phyloP scores from a whole-genome alignment of 2,797 vertebrate genomes.

The Mormyrus hasselquistii region DNA sequence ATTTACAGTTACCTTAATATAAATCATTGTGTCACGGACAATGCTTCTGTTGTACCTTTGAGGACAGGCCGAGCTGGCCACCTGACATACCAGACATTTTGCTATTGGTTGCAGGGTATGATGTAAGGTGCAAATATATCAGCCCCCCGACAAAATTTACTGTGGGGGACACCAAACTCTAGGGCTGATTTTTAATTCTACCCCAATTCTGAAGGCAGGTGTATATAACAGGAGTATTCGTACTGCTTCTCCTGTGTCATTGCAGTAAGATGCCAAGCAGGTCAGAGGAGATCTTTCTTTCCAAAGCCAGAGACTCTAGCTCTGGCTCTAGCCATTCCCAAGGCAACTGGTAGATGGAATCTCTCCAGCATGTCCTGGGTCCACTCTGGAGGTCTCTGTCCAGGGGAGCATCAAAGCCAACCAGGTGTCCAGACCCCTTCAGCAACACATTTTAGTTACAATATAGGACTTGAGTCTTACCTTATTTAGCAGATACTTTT shows the following conservation, averaged over 20 bases:
- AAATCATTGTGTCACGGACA: background rate
- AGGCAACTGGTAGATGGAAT: background rate
- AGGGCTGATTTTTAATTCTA: background rate
- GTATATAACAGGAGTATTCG: background rate
- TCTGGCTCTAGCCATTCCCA: background rate
- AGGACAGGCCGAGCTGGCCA: background rate
- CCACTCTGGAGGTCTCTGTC: background rate
- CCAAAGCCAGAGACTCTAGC: background rate
- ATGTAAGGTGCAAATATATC: background rate
- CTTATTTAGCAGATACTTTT: background rate
- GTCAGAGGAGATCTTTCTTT: background rate
- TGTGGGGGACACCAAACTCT: background rate
- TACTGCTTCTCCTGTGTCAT: background rate
- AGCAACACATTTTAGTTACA: background rate
- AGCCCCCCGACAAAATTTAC: background rate
- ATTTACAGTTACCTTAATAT: slow-evolving; percentile 1
- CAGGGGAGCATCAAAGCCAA: background rate
- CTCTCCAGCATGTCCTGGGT: background rate
- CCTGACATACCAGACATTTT: background rate
- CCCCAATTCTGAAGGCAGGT: background rate
- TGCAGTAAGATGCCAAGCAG: background rate
- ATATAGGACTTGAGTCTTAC: background rate
- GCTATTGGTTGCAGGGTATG: background rate
- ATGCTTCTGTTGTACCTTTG: background rate
- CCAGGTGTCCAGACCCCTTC: background rate